Percentiles rank a stretch among this genome's conserved stretches.
Evolutionary conservation across 2,113 vertebrate genomes (phyloP).

Genomic region (Furnarius figulus): DNA sequence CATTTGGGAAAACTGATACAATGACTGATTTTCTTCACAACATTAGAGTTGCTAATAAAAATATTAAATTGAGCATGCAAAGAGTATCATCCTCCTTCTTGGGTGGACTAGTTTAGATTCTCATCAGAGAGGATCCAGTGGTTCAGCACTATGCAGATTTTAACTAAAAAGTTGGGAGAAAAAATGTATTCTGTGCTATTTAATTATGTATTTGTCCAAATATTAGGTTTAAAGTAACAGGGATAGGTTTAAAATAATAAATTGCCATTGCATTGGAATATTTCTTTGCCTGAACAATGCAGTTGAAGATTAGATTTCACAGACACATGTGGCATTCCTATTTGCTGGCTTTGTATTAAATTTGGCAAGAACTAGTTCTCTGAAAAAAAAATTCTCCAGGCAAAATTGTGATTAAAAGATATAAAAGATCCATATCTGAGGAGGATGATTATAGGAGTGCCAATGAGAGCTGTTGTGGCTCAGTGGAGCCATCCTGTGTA

Average conservation of each 20-base stretch:
- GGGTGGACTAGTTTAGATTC: background rate
- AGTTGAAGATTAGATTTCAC: background rate
- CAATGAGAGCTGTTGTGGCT: background rate
- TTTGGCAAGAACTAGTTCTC: background rate
- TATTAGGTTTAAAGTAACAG: background rate
- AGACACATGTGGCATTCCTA: background rate
- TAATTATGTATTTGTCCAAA: background rate
- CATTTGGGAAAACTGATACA: background rate
- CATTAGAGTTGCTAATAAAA: background rate
- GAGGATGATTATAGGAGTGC: background rate
- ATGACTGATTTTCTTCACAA: background rate
- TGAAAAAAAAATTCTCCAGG: background rate
- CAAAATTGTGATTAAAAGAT: conserved; percentile 32
- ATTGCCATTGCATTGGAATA: background rate
- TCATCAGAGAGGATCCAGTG: background rate
- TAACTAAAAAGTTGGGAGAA: background rate
- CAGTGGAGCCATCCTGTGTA: conserved; percentile 25
- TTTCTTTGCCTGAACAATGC: background rate
- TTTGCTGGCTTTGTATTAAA: background rate
- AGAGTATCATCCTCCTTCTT: background rate
- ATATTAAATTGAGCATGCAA: background rate
- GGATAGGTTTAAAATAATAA: background rate
- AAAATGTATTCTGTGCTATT: background rate
- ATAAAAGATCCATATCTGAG: conserved; percentile 1
- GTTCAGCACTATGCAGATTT: background rate